Evolutionary conservation across 2,888 invertebrate genomes (phyloP).

Genomic region (Acheta domesticus): DNA sequence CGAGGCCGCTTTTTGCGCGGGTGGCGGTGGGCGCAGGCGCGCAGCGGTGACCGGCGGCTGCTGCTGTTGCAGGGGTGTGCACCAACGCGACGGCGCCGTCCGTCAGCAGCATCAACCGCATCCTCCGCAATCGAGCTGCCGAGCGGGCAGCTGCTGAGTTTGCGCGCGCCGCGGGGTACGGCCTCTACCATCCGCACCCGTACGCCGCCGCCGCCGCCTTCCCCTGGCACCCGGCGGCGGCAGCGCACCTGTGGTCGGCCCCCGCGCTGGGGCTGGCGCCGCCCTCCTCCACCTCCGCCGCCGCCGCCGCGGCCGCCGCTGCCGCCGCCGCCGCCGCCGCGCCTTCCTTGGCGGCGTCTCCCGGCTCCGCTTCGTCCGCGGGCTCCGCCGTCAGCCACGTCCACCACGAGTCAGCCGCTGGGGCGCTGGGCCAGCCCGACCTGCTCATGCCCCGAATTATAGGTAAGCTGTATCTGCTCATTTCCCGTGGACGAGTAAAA

Average conservation of each 20-base stretch:
- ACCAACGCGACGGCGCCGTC: slow-evolving; percentile 94
- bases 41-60: too few species aligned
- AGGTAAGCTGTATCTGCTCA: slow-evolving; percentile 33
- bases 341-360: slow-evolving; percentile 35
- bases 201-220: slow-evolving; percentile 61
- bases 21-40: too few species aligned
- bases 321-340: slow-evolving; percentile 36
- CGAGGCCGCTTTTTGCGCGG: too few species aligned
- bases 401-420: slow-evolving; percentile 7
- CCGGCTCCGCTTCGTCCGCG: slow-evolving; percentile 38
- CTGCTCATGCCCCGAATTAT: slow-evolving; percentile 40
- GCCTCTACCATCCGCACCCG: slow-evolving; percentile 75
- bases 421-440: slow-evolving; percentile 29
- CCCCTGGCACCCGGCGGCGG: slow-evolving; percentile 54
- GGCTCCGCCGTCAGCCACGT: slow-evolving; percentile 38
- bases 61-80: slow-evolving; percentile 71
- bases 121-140: slow-evolving; percentile 90
- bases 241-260: slow-evolving; percentile 36
- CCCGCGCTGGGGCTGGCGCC: slow-evolving; percentile 38
- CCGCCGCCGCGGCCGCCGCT: slow-evolving; percentile 37
- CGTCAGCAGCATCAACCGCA: slow-evolving; percentile 95
- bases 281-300: slow-evolving; percentile 30
- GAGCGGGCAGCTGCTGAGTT: slow-evolving; percentile 95
- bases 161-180: slow-evolving; percentile 86
- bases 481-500: too few species aligned